These are phyloP conservation scores for Helleia helle DNA, from an alignment of 2,888 invertebrate genomes.

Conservation along the genomic window DNA sequence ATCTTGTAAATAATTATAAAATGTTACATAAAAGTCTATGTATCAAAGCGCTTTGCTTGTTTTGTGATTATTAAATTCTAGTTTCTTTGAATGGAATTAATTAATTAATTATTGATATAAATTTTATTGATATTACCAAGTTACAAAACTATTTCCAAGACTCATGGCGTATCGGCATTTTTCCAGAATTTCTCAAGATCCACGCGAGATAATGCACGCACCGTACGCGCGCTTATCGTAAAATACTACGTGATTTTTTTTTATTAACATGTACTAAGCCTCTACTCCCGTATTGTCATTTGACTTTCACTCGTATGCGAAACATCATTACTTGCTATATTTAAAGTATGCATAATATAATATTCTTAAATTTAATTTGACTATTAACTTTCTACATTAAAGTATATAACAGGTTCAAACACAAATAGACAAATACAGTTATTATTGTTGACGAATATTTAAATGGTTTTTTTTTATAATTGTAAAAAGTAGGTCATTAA, in stretches of 20 bases:
- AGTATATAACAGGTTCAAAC: too few relatives aligned
- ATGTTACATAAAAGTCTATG: too few relatives aligned
- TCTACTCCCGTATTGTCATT: slow-evolving; percentile 11
- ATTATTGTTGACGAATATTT: too few relatives aligned
- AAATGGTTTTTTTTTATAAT: too few relatives aligned
- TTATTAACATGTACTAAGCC: slow-evolving; percentile 3
- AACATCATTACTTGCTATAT: not conserved
- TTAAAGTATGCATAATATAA: not conserved
- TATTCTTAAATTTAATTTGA: too few relatives aligned
- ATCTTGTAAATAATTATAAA: not conserved
- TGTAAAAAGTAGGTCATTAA: too few relatives aligned
- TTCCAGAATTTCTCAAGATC: slow-evolving; percentile 21
- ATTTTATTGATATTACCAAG: not conserved
- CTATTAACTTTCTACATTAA: too few relatives aligned
- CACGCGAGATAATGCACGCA: slow-evolving; percentile 22
- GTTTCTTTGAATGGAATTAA: too few relatives aligned
- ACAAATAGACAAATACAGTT: too few relatives aligned
- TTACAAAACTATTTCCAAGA: slow-evolving; percentile 14
- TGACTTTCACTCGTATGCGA: slow-evolving; percentile 18
- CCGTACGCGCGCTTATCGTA: slow-evolving; percentile 14
- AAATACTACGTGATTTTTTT: slow-evolving; percentile 19
- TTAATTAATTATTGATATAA: not conserved
- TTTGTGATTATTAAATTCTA: too few relatives aligned
- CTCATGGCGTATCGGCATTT: slow-evolving; percentile 15
- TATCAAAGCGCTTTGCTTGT: too few relatives aligned